Conservation (phyloP, 2,113 vertebrate species). For the Damaliscus lunatus region DNA sequence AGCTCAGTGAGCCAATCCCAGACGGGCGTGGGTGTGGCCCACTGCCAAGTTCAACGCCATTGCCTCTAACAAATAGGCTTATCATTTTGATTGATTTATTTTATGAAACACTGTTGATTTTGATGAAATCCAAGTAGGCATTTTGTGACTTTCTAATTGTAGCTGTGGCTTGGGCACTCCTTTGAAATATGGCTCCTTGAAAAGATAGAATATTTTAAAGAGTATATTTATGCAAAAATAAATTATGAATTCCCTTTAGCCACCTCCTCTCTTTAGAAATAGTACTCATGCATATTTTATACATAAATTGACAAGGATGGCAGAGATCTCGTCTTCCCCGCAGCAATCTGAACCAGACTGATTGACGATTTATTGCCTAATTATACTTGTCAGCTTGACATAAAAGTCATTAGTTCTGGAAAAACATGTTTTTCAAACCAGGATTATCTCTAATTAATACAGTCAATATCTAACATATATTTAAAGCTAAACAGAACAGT, state of each 20-base stretch:
- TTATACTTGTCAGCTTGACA: slow-evolving; percentile 71
- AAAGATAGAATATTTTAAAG: slow-evolving; percentile 7
- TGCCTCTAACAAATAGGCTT: neutral
- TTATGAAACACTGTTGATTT: neutral
- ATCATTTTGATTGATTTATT: neutral
- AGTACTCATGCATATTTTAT: slow-evolving; percentile 63
- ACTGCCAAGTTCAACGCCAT: neutral
- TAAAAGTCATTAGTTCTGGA: slow-evolving; percentile 68
- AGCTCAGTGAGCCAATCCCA: neutral
- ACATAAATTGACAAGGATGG: slow-evolving; percentile 59
- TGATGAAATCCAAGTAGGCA: neutral
- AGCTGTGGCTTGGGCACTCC: neutral
- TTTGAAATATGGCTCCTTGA: slow-evolving; percentile 46
- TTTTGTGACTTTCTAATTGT: neutral
- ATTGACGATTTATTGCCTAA: slow-evolving; percentile 66
- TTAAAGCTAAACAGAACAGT: slow-evolving; percentile 44
- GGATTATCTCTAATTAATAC: slow-evolving; percentile 65
- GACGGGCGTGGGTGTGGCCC: neutral
- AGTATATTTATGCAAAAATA: neutral
- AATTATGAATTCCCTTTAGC: slow-evolving; percentile 54
- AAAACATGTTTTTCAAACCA: slow-evolving; percentile 64
- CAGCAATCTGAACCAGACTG: slow-evolving; percentile 51
- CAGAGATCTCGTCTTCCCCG: slow-evolving; percentile 51
- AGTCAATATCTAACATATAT: slow-evolving; percentile 48
- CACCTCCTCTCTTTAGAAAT: slow-evolving; percentile 49